These are phyloP conservation scores for Lingula anatina DNA, from an alignment of 2,888 invertebrate species.

Conservation along the genomic window DNA sequence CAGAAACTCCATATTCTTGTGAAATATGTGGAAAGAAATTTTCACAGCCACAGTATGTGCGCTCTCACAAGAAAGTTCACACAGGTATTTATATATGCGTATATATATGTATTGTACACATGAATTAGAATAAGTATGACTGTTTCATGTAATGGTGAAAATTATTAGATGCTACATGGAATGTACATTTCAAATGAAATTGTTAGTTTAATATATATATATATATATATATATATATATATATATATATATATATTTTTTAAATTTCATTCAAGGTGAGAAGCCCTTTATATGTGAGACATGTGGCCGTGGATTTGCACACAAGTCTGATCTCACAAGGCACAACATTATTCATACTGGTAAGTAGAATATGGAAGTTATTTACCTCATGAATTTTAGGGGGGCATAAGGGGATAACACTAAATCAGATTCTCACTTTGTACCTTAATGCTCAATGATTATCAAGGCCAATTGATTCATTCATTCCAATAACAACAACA, in stretches of 20 bases:
- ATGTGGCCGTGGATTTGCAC: conserved; percentile 41
- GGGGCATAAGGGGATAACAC: no score
- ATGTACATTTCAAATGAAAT: no score
- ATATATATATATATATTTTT: conserved; percentile 1
- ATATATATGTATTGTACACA: neutral
- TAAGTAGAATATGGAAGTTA: no score
- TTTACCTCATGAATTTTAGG: no score
- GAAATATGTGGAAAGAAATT: conserved; percentile 31
- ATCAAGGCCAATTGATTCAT: no score
- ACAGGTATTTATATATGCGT: conserved; percentile 23
- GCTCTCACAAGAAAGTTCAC: conserved; percentile 43
- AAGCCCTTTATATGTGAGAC: conserved; percentile 35
- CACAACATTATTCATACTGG: conserved; percentile 44
- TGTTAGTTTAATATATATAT: no score
- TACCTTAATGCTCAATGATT: no score
- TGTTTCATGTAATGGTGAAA: neutral
- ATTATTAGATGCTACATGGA: no score
- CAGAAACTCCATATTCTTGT: conserved; percentile 31
- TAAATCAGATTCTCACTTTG: no score
- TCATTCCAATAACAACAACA: no score
- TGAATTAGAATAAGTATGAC: neutral
- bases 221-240: no score
- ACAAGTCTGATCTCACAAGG: conserved; percentile 43
- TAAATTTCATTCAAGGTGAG: no score
- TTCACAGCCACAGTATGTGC: conserved; percentile 40